Evolutionary conservation across 2,797 vertebrate genomes (phyloP), one percentile per base, ranked within the genome.

Genomic region (Hylomyscus alleni): DNA sequence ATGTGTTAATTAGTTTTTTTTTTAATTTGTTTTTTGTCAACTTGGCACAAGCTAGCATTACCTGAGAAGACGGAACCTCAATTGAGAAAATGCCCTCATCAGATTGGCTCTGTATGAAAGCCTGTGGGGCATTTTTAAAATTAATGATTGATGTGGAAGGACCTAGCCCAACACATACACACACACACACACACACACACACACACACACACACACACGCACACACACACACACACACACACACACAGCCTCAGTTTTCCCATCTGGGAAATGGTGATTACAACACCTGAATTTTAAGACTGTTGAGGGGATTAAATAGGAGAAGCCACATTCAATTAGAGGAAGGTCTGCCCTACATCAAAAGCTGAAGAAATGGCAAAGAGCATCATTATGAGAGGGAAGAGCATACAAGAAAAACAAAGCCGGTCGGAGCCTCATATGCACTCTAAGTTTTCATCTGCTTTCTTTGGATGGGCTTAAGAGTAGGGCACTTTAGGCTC

Each of bases 401-500:
- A 60, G 73, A 90, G 92, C 75, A 31, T 31, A 62, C 2, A 29
- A 62, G 22, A 80, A 56, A 65, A 94, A 62, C 58, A 90, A 89
- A 96, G 94, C 37, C 65, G 26, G 20, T 83, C 69, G 89, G 72
- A 91, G 37, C 78, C 50, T 88, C 83, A 47, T 24, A 58, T 85
- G 67, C 54, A 86, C 82, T 94, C 37, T 78, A 75, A 69, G 73
- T 82, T 89, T 93, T 95, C 60, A 47, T 78, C 31, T 65, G 81
- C 85, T 81, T 88, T 88, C 81, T 77, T 54, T 93, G 89, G 73
- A 92, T 85, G 77, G 77, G 77, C 56, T 81, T 75, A 56, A 77
- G 73, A 90, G 78, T 78, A 3, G 3, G 58, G 96, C 87, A 96
- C 94, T 94, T 94, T 89, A 40, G 78, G 90, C 93, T 58, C 89